These are phyloP conservation scores for Lepilemur ruficaudatus DNA, from an alignment of 2,797 vertebrate species.

Conservation along the genomic window DNA sequence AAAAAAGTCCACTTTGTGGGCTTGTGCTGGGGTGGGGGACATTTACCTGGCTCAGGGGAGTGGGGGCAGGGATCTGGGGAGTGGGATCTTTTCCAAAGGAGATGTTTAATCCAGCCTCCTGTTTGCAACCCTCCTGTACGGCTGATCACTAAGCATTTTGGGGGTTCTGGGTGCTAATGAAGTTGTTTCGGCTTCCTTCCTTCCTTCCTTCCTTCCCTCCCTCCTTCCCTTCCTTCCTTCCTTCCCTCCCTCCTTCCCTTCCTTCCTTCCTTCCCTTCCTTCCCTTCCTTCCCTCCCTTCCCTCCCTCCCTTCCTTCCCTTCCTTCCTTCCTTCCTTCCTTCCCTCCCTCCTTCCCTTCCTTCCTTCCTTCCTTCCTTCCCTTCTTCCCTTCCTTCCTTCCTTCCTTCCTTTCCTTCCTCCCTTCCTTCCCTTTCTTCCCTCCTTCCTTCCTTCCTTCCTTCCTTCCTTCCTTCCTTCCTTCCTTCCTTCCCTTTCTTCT, in stretches of 20 bases:
- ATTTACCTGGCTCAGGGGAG: neutral
- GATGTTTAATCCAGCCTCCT: neutral
- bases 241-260: no score
- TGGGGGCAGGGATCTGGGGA: neutral
- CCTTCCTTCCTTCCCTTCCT: no score
- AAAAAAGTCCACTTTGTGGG: neutral
- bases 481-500: neutral
- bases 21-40: neutral
- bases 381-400: neutral
- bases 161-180: neutral
- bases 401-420: neutral
- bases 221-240: neutral
- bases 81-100: neutral
- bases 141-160: neutral
- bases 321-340: no score
- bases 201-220: no score
- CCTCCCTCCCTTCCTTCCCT: no score
- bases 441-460: no score
- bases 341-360: no score
- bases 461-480: no score
- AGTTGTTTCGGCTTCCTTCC: neutral
- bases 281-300: no score
- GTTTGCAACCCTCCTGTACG: neutral
- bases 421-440: no score
- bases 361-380: no score